Evolutionary conservation across 2,888 invertebrate genomes (phyloP).

Genomic region (Ectobius pallidus): DNA sequence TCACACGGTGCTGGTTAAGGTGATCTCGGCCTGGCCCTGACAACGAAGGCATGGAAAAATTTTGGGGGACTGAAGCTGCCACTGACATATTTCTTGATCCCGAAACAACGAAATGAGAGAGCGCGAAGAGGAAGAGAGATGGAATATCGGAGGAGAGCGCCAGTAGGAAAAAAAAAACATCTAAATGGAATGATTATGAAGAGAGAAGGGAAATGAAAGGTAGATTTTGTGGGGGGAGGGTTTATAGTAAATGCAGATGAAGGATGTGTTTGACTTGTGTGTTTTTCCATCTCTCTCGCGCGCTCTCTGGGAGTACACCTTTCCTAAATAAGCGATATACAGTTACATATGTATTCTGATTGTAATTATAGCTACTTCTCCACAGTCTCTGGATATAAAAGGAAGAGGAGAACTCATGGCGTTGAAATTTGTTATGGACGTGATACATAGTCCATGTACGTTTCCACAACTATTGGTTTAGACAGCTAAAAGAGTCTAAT

Average conservation of each 20-base stretch:
- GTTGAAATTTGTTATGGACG: conserved; percentile 15
- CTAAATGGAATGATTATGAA: conserved; percentile 33
- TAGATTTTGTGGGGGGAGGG: neutral
- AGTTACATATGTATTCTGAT: neutral
- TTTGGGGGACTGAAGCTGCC: conserved; percentile 45
- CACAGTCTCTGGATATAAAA: conserved; percentile 7
- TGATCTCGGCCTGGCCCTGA: conserved; percentile 41
- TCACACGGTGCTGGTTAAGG: conserved; percentile 40
- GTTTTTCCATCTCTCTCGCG: conserved; percentile 16
- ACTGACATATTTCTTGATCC: conserved; percentile 56
- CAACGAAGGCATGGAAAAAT: conserved; percentile 40
- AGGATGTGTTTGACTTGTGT: conserved; percentile 20
- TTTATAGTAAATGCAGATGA: neutral
- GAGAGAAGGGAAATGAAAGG: neutral
- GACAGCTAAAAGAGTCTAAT: conserved; percentile 35
- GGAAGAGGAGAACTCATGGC: conserved; percentile 12
- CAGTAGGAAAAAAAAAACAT: neutral
- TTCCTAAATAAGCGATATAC: neutral
- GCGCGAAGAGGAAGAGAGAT: neutral
- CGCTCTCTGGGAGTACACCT: neutral
- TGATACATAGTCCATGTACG: conserved; percentile 4
- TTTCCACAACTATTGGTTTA: conserved; percentile 33
- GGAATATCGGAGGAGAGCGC: neutral
- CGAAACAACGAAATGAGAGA: conserved; percentile 41
- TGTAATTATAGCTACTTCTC: neutral